phyloP scores from a whole-genome alignment of 2,888 invertebrate genomes.

The Heteromurus nitidus region DNA sequence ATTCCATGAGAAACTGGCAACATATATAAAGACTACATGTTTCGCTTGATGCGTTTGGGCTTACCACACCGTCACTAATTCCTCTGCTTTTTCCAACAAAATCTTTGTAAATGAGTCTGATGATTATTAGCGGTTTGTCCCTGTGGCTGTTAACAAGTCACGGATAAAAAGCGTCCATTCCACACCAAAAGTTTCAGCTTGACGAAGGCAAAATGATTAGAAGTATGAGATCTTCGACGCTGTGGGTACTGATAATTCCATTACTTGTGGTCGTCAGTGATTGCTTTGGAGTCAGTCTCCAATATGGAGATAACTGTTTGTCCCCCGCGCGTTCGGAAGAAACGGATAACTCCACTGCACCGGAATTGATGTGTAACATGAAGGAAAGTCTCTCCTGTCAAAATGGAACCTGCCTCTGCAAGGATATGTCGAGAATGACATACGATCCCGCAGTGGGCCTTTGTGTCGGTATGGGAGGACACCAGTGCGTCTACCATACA shows the following conservation, averaged over 20 bases:
- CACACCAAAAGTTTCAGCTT: no score
- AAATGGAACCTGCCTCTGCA: constrained; percentile 63
- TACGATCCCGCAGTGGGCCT: constrained; percentile 56
- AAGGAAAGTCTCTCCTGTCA: constrained; percentile 59
- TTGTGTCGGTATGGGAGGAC: constrained; percentile 65
- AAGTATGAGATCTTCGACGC: no score
- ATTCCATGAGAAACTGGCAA: constrained; percentile 62
- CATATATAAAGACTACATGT: no score
- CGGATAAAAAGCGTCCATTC: no score
- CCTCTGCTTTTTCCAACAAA: no score
- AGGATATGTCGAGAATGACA: constrained; percentile 59
- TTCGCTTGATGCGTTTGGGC: no score
- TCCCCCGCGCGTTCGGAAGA: background rate
- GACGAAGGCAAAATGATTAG: no score
- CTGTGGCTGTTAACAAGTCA: no score
- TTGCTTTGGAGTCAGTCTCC: constrained; percentile 37
- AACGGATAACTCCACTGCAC: constrained; percentile 35
- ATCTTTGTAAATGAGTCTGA: no score
- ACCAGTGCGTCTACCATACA: constrained; percentile 57
- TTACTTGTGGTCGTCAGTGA: background rate
- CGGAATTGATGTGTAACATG: constrained; percentile 46
- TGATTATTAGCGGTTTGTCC: no score
- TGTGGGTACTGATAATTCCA: no score
- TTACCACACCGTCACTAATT: no score
- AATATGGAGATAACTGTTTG: constrained; percentile 53